Conservation (phyloP, 1,140 invertebrate genomes). For the Olivierus martensii region DNA sequence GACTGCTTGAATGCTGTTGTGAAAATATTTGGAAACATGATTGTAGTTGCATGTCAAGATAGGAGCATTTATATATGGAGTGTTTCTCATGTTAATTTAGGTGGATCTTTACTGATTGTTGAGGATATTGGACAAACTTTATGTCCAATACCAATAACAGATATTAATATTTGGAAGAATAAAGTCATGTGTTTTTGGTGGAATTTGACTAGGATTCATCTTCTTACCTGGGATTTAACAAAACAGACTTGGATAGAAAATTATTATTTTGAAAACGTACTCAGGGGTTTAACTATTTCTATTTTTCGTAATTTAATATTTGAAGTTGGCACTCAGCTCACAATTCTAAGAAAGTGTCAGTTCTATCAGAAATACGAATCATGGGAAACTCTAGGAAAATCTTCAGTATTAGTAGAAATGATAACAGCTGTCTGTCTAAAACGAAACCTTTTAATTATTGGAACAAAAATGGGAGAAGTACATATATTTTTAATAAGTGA, state of each 20-base stretch:
- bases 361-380: background rate
- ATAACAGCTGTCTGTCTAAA: background rate
- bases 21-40: background rate
- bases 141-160: background rate
- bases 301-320: background rate
- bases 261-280: background rate
- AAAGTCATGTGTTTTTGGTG: background rate
- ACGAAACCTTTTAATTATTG: background rate
- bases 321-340: background rate
- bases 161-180: background rate
- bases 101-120: background rate
- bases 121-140: background rate
- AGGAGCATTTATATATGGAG: background rate
- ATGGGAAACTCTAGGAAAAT: background rate
- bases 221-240: background rate
- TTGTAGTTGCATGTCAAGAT: background rate
- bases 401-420: background rate
- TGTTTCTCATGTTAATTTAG: too few relatives aligned
- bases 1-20: background rate
- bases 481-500: background rate
- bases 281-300: background rate
- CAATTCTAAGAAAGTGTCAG: background rate
- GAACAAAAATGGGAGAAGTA: background rate
- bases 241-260: background rate
- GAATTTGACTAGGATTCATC: background rate